Evolutionary conservation across 2,888 invertebrate genomes (phyloP), one percentile per base, ranked within the genome.

Genomic region (Enchytraeus crypticus): DNA sequence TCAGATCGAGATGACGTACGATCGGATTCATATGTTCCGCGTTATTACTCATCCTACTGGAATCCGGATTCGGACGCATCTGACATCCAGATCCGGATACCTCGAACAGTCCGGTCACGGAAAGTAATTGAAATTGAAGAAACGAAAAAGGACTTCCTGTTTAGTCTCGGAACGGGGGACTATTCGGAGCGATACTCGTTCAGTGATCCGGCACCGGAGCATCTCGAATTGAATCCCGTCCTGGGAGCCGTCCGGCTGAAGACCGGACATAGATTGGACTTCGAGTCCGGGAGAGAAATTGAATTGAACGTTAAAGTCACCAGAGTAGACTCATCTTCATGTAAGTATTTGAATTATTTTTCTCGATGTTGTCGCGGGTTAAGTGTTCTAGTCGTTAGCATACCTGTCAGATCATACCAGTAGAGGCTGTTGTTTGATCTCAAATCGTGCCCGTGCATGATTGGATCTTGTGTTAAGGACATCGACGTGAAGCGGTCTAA

Each of bases 281-380:
- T 30, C 71, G 93, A 95, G 83, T 90, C 90, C 81, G 90, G 60
- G 51, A 33, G 71, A 68, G 60, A 63, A 65, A 62, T 66, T 56
- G 45, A 70, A 23, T 67, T 75, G 29, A 62, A 61, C 8, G 65
- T 75, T 18, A 69, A 70, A 56, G 68, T 72, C 38, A 71, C 70
- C 1, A 38, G 59, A 3, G 45, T 58, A n/a, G 61, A 59, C 33
- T 43, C 26, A n/a, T 45, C 38, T 18, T 8, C 32, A 3, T 59
- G 59, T 59, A 33, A 53, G 59, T 59, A 3, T 2, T 4, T n/a
- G n/a, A n/a, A n/a, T n/a, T n/a, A 5, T 11, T 51, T 18, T 3
- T 27, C 4, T 4, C 5, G 51, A 11, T 11, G 49, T 5, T 5
- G 21, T 5, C 21, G 49, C 8, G 49, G 8, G 21, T 8, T 14